phyloP scores from a whole-genome alignment of 2,113 vertebrate genomes.

The Tupaia chinensis region DNA sequence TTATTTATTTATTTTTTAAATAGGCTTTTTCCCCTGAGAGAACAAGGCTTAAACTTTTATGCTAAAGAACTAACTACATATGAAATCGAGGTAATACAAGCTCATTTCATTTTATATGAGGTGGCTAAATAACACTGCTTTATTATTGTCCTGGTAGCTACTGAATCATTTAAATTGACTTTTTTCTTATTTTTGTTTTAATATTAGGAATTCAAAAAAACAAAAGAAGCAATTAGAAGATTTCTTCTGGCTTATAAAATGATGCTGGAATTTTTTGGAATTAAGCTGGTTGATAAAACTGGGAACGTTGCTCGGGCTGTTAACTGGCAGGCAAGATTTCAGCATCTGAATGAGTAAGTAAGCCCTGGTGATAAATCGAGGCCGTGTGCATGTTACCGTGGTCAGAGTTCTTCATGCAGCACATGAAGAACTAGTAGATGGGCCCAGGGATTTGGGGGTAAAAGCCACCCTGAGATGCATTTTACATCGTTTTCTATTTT shows the following conservation, averaged over 20 bases:
- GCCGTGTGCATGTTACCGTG: not conserved
- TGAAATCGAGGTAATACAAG: slow-evolving; percentile 96
- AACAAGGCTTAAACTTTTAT: slow-evolving; percentile 99
- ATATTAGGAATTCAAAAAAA: slow-evolving; percentile 97
- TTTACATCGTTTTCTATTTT: not conserved
- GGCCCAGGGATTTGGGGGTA: not conserved
- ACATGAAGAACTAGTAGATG: not conserved
- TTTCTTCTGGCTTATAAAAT: slow-evolving; percentile 96
- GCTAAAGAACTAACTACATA: slow-evolving; percentile 99
- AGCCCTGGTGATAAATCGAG: not conserved
- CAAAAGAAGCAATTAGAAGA: slow-evolving; percentile 96
- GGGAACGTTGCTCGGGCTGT: slow-evolving; percentile 94
- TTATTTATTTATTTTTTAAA: slow-evolving; percentile 68
- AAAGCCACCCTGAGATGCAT: not conserved
- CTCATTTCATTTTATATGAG: slow-evolving; percentile 42
- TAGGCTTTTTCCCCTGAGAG: slow-evolving; percentile 98
- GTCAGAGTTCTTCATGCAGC: not conserved
- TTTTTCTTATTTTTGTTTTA: slow-evolving; percentile 60
- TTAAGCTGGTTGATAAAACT: slow-evolving; percentile 96
- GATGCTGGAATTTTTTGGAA: slow-evolving; percentile 98
- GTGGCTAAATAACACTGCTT: not conserved
- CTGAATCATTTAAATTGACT: slow-evolving; percentile 26
- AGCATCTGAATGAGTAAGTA: slow-evolving; percentile 98
- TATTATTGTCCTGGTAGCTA: slow-evolving; percentile 50
- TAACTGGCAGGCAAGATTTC: slow-evolving; percentile 98